Evolutionary conservation across 2,797 vertebrate species (phyloP).

Genomic region (Phylloscopus collybita): DNA sequence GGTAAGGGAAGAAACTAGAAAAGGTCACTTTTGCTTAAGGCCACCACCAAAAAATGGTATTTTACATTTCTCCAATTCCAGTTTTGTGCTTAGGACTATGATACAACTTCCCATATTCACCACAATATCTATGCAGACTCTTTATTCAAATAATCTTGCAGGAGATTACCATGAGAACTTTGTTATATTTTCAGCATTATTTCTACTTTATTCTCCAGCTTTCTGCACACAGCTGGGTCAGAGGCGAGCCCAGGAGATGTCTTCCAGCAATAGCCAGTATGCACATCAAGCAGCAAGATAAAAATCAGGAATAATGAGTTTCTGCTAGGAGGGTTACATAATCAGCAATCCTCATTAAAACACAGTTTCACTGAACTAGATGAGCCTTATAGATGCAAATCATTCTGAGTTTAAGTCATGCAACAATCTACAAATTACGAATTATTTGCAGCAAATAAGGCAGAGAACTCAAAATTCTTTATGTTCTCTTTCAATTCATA

Average conservation of each 20-base stretch:
- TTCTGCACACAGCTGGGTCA: not conserved
- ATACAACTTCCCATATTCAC: not conserved
- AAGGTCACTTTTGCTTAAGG: not conserved
- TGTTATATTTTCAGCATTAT: not conserved
- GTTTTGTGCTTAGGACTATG: not conserved
- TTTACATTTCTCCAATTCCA: not conserved
- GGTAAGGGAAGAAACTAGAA: not conserved
- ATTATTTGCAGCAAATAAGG: not conserved
- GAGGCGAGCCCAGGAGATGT: not conserved
- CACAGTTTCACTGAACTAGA: not conserved
- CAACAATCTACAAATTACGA: not conserved
- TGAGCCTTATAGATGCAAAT: not conserved
- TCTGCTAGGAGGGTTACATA: slow-evolving; percentile 27
- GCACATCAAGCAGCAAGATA: slow-evolving; percentile 8
- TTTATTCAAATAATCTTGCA: not conserved
- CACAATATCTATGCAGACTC: not conserved
- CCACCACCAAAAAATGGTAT: not conserved
- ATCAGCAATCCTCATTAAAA: slow-evolving; percentile 36
- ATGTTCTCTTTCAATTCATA: not conserved
- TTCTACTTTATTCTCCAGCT: not conserved
- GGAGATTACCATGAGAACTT: not conserved
- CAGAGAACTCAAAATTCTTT: not conserved
- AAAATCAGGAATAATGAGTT: slow-evolving; percentile 57
- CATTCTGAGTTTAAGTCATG: not conserved
- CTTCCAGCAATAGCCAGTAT: not conserved